These are phyloP conservation scores for Gymnothorax reevesii DNA, from an alignment of 2,797 vertebrate genomes.

Conservation along the genomic window DNA sequence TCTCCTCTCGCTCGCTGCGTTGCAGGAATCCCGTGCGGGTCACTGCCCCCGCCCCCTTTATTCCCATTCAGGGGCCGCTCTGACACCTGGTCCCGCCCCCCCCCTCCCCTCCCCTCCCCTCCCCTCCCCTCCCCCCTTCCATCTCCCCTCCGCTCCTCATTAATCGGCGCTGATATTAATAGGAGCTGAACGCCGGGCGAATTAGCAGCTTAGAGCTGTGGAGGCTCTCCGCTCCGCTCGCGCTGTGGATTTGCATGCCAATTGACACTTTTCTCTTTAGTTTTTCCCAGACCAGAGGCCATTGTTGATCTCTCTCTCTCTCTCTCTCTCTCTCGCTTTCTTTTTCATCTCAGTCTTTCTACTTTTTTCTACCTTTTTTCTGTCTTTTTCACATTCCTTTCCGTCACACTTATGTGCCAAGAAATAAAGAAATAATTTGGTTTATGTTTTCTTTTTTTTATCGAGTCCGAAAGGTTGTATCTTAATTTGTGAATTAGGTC, in stretches of 20 bases:
- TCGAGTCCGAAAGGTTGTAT: not conserved
- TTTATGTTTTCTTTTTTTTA: not conserved
- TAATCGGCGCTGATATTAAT: slow-evolving; percentile 82
- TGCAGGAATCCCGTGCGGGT: slow-evolving; percentile 74
- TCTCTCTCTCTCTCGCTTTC: slow-evolving; percentile 5
- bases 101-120: slow-evolving; percentile 46
- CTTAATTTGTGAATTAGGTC: not conserved
- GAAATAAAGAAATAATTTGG: too few relatives aligned
- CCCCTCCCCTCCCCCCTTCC: slow-evolving; percentile 43
- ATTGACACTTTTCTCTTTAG: slow-evolving; percentile 43
- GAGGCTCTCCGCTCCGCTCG: slow-evolving; percentile 58
- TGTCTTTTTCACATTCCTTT: slow-evolving; percentile 13
- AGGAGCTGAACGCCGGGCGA: slow-evolving; percentile 76
- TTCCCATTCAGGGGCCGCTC: slow-evolving; percentile 72
- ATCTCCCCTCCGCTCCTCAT: slow-evolving; percentile 66
- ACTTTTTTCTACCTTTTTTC: slow-evolving; percentile 5
- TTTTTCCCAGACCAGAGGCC: slow-evolving; percentile 54
- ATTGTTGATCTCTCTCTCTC: slow-evolving; percentile 59
- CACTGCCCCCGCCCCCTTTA: slow-evolving; percentile 76
- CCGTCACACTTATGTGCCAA: not conserved
- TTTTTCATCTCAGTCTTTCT: not conserved
- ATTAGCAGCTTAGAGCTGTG: slow-evolving; percentile 67
- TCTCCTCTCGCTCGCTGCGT: slow-evolving; percentile 53
- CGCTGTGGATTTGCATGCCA: slow-evolving; percentile 74
- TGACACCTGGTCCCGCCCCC: slow-evolving; percentile 70